Base-by-base conservation (phyloP, 1,140 invertebrate genomes). In the Bombyx mandarina region DNA sequence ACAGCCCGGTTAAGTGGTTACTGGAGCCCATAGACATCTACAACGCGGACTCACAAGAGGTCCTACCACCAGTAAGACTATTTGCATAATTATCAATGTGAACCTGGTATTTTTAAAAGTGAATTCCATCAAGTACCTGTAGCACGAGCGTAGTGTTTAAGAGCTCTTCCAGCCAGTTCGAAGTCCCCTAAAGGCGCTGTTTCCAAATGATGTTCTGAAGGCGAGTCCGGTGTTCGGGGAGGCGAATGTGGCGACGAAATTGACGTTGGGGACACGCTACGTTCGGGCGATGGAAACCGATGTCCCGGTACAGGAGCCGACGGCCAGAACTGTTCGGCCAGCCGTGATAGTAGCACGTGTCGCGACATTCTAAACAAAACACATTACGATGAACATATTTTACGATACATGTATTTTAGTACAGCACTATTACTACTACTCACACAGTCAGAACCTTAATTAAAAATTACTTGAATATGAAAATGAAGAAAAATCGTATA, bases 121-220 rank as follows among this genome's bases (percentile, higher is more conserved):
- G 8, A 42, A 22, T 4, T 51, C 56, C 3, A 8, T 35, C 51
- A 56, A 57, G 62, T 73, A 80, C 83, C 83, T 58, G 82, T 83
- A 55, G 82, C 82, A 64, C 80, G 67, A 45, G 82, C 82, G 64
- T 86, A 86, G 49, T 85, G 80, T 56, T 86, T 86, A 2, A 86
- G 75, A 9, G 82, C 77, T 68, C 73, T 66, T 10, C 82, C 83
- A 7, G 83, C 83, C 8, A 85, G 77, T 61, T 86, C 83, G 26
- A 86, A 78, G 10, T 86, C 83, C 9, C 80, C 83, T 7, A 86
- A 59, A 55, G 78, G 79, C 10, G 84, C 60, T 6, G 82, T 57
- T 46, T 82, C 78, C 10, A 82, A 56, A 7, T 77, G 74, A 12
- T 76, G 70, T 3, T 78, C 73, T 6, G 71, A 49, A 3, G 75